A percentile compares a stretch with the other conserved stretches of the same genome.
phyloP scores from a whole-genome alignment of 2,888 invertebrate genomes.

The Macrosoma leucophasiata region DNA sequence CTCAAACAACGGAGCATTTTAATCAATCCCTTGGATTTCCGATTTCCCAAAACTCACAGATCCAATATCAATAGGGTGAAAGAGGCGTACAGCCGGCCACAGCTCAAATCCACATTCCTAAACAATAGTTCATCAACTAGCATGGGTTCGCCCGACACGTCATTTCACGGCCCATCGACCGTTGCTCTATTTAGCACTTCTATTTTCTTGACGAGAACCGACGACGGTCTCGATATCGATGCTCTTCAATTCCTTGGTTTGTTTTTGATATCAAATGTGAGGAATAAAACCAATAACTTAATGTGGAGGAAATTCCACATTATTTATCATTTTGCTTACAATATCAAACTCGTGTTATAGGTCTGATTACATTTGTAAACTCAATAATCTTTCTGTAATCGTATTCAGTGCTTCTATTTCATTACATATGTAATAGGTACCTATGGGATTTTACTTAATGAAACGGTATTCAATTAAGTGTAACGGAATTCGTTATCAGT shows the following conservation, averaged over 20 bases:
- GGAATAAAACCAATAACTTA: too few relatives aligned
- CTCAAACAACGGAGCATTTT: slow-evolving; percentile 20
- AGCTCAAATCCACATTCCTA: slow-evolving; percentile 40
- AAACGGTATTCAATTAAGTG: too few relatives aligned
- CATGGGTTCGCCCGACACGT: slow-evolving; percentile 41
- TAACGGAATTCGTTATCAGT: too few relatives aligned
- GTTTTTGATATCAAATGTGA: too few relatives aligned
- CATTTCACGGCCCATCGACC: slow-evolving; percentile 54
- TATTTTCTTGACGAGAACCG: slow-evolving; percentile 45
- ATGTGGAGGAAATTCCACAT: too few relatives aligned
- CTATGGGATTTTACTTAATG: too few relatives aligned
- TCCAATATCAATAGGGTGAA: slow-evolving; percentile 26
- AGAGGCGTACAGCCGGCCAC: slow-evolving; percentile 24
- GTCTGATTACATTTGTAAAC: too few relatives aligned
- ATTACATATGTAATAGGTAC: too few relatives aligned
- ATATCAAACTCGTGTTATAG: too few relatives aligned
- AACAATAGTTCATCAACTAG: slow-evolving; percentile 57
- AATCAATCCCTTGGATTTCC: slow-evolving; percentile 21
- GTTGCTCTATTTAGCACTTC: slow-evolving; percentile 56
- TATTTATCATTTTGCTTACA: too few relatives aligned
- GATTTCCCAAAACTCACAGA: slow-evolving; percentile 33
- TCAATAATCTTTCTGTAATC: too few relatives aligned
- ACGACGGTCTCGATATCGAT: slow-evolving; percentile 28
- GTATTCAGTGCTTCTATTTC: too few relatives aligned
- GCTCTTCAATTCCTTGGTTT: slow-evolving; percentile 38